phyloP scores from a whole-genome alignment of 2,888 invertebrate species.

The Conops quadrifasciatus region DNA sequence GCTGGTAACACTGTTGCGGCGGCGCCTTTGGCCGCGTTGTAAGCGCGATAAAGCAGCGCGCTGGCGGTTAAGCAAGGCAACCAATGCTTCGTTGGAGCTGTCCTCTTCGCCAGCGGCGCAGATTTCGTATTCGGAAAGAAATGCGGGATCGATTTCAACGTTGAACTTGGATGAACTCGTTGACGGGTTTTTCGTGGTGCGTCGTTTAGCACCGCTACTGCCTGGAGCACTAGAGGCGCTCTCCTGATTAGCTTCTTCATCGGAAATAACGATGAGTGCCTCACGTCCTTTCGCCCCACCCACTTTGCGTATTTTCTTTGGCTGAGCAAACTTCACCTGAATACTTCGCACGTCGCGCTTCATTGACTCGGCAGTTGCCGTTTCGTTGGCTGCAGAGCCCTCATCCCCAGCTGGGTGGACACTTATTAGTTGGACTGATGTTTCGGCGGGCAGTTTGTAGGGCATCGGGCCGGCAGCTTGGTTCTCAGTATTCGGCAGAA shows the following conservation, averaged over 20 bases:
- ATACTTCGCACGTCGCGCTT: neutral
- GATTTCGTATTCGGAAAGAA: constrained; percentile 42
- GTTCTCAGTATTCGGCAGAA: constrained; percentile 9
- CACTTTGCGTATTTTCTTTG: constrained; percentile 41
- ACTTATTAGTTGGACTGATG: constrained; percentile 62
- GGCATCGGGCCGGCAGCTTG: constrained; percentile 53
- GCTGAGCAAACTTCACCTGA: neutral
- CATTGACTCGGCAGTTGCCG: neutral
- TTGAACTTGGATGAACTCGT: constrained; percentile 37
- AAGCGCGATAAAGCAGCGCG: constrained; percentile 49
- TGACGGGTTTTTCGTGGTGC: constrained; percentile 29
- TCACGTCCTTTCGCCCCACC: constrained; percentile 31
- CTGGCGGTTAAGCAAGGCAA: constrained; percentile 56
- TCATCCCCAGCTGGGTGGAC: constrained; percentile 48
- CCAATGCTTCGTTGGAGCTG: constrained; percentile 53
- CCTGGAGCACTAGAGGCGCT: constrained; percentile 11
- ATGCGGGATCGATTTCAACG: constrained; percentile 40
- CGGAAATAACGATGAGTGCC: constrained; percentile 49
- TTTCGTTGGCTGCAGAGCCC: neutral
- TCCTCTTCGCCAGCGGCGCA: constrained; percentile 45
- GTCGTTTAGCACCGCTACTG: constrained; percentile 37
- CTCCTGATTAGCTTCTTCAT: constrained; percentile 47
- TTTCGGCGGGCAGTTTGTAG: constrained; percentile 63
- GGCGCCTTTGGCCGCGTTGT: constrained; percentile 37
- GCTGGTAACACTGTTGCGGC: constrained; percentile 48